A percentile compares a stretch with the other conserved stretches of the same genome.
These are phyloP conservation scores for Eriosoma lanigerum DNA, from an alignment of 1,140 invertebrate genomes.

Conservation along the genomic window DNA sequence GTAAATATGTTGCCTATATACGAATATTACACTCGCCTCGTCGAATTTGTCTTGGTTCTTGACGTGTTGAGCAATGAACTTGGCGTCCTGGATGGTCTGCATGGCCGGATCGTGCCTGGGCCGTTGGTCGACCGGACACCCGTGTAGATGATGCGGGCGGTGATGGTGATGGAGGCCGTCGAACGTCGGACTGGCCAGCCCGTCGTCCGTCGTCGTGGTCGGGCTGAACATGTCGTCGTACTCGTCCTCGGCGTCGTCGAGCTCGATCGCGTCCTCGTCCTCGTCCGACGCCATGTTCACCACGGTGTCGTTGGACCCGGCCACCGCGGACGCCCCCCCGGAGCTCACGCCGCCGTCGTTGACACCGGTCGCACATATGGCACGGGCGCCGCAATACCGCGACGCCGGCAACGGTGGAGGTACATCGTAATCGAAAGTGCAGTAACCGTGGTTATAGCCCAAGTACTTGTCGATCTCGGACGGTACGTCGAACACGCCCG, in stretches of 20 bases:
- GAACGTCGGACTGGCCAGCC: conserved; percentile 60
- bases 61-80: conserved; percentile 91
- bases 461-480: conserved; percentile 72
- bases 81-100: conserved; percentile 83
- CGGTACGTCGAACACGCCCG: conserved; percentile 69
- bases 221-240: conserved; percentile 75
- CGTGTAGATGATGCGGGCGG: not conserved
- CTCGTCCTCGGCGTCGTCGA: conserved; percentile 45
- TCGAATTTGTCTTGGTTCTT: conserved; percentile 92
- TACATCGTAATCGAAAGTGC: conserved; percentile 71
- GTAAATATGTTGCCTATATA: too few species aligned
- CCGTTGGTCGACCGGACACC: conserved; percentile 74
- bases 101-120: conserved; percentile 75
- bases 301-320: conserved; percentile 56
- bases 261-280: conserved; percentile 63
- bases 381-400: not conserved
- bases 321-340: not conserved
- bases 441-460: conserved; percentile 65
- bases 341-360: not conserved
- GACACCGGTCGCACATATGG: not conserved
- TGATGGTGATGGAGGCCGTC: conserved; percentile 60
- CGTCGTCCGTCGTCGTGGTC: conserved; percentile 57
- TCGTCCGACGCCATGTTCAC: conserved; percentile 49
- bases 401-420: conserved; percentile 61
- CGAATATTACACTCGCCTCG: conserved; percentile 70